These are phyloP conservation scores for Microplitis deprimator DNA, from an alignment of 2,888 invertebrate genomes.

Conservation along the genomic window DNA sequence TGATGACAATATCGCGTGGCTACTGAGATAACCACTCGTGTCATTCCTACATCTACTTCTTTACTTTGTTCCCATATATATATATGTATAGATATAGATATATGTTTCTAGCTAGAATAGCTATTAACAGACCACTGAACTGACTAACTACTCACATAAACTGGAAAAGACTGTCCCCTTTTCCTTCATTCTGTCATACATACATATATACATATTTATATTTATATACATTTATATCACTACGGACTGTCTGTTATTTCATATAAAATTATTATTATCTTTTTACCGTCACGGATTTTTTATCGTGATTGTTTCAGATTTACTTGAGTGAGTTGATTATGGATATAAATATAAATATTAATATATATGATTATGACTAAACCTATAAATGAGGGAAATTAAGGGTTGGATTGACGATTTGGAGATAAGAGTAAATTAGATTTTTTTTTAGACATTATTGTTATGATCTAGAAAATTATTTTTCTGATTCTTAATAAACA, in stretches of 20 bases:
- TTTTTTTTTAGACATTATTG: no score
- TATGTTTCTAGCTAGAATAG: not conserved
- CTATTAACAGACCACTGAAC: not conserved
- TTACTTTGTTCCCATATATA: slow-evolving; percentile 42
- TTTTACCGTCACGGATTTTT: not conserved
- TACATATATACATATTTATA: not conserved
- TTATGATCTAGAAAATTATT: no score
- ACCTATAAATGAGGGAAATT: not conserved
- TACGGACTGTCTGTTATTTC: not conserved
- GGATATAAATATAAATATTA: not conserved
- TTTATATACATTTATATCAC: not conserved
- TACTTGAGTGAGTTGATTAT: not conserved
- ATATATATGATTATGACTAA: not conserved
- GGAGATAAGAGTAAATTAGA: no score
- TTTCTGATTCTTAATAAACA: no score
- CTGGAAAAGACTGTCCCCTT: slow-evolving; percentile 1
- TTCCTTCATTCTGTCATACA: not conserved
- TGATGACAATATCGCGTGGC: slow-evolving; percentile 72
- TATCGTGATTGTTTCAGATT: not conserved
- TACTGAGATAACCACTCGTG: slow-evolving; percentile 70
- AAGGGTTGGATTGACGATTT: not conserved
- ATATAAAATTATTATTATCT: not conserved
- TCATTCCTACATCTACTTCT: slow-evolving; percentile 70
- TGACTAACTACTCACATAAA: slow-evolving; percentile 1
- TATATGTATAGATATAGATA: not conserved